Base-by-base conservation (phyloP, 2,888 invertebrate species). In the Drosophila trichaetosa region DNA sequence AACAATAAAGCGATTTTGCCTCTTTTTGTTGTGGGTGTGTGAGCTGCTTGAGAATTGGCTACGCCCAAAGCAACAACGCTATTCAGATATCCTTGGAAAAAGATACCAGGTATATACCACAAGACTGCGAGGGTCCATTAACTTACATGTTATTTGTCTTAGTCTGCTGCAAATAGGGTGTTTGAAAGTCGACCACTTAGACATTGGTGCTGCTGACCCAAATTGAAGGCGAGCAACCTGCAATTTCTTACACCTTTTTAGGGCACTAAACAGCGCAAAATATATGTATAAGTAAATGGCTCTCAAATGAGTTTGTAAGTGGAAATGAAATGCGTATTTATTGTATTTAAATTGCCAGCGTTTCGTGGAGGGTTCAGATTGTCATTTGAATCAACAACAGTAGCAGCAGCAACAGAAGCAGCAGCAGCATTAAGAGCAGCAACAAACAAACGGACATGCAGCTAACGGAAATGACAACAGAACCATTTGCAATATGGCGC, bases 241-340 rank as follows among this genome's bases (percentile, higher is more conserved):
- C 63, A 72, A 83, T 76, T 83, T 82, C 74, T 76, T 76, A 76
- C 83, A 88, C 85, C 88, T 88, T 86, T 82, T 82, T 59, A 29
- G 60, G 65, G 79, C 49, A 59, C 79, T 79, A 75, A 79, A 54
- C 67, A 52, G 70, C 52, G 65, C 52, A 57, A 82, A 83, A 83
- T 78, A 83, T 77, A 83, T 87, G 71, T 80, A 82, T 73, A 88
- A 83, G 83, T 83, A 83, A 83, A 86, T 76, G 86, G 82, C 69
- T 86, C 86, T 73, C 73, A 82, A 85, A 85, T 83, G 88, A 83
- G 83, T 86, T 85, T 85, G 83, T 83, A 88, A 85, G 88, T 85
- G 85, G 82, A 86, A 88, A 85, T 77, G 86, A 85, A 88, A 85
- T 85, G 85, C 85, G 88, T 83, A 85, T 85, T 85, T 85, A 85